Evolutionary conservation across 2,113 vertebrate genomes (phyloP), one percentile per base, ranked within the genome.

Genomic region (Tenrec ecaudatus): DNA sequence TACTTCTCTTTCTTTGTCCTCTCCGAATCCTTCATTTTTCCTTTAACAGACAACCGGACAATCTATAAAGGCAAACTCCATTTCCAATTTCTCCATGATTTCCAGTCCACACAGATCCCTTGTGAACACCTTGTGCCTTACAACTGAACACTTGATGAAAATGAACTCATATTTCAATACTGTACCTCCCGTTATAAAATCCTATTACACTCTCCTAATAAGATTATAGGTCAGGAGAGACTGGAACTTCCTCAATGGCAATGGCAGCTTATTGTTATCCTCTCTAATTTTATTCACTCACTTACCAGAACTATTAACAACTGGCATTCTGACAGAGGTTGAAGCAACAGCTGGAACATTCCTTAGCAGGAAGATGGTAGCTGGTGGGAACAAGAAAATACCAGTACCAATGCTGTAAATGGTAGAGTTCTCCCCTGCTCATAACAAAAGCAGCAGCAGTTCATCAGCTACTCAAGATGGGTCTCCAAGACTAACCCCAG

Each of bases 321-420:
- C 94, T 97, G 95, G 96, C 95, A 96, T 77, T 97, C 94, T 95
- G 96, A 96, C 90, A 96, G 95, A 95, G 78, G 95, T 86, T 95
- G 96, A 93, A 96, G 95, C 94, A 95, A 97, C 94, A 96, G 91
- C 95, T 89, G 96, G 96, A 96, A 91, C 95, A 95, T 95, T 92
- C 91, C 93, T 96, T 96, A 97, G 95, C 95, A 96, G 94, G 95
- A 97, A 96, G 96, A 96, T 96, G 94, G 94, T 96, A 96, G 95
- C 94, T 97, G 94, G 96, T 96, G 94, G 96, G 95, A 96, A 96
- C 93, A 96, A 97, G 93, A 96, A 97, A 96, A 97, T 96, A 97
- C 95, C 96, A 97, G 96, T 96, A 97, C 96, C 96, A 95, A 69
- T 94, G 84, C 89, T 95, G 96, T 96, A 96, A 96, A 96, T 94